phyloP scores from a whole-genome alignment of 2,797 vertebrate species.

The Parotocinclus haroldoi region DNA sequence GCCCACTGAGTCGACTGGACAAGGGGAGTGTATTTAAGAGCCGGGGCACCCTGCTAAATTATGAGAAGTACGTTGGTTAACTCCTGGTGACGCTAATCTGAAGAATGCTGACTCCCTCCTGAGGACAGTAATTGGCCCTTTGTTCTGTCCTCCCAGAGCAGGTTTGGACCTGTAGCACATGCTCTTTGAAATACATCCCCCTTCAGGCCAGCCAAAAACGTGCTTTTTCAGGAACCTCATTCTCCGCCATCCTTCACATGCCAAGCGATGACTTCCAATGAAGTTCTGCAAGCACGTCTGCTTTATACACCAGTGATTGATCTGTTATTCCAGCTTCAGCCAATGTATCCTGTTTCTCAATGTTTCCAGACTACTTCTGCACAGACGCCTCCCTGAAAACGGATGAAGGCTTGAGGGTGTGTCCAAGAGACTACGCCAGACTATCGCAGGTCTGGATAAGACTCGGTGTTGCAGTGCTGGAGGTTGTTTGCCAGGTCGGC shows the following conservation, averaged over 20 bases:
- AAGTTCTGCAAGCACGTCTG: slow-evolving; percentile 9
- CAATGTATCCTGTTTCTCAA: no score
- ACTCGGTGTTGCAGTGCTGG: no score
- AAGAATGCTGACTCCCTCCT: slow-evolving; percentile 59
- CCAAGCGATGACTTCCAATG: slow-evolving; percentile 12
- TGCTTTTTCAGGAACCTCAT: slow-evolving; percentile 42
- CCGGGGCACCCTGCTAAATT: slow-evolving; percentile 67
- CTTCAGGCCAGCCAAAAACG: slow-evolving; percentile 73
- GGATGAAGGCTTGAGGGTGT: no score
- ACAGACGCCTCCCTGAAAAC: no score
- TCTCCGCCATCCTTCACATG: slow-evolving; percentile 37
- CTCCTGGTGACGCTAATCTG: slow-evolving; percentile 76
- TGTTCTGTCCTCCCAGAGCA: slow-evolving; percentile 66
- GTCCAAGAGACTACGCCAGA: no score
- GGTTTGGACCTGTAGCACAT: slow-evolving; percentile 81
- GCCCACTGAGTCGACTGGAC: slow-evolving; percentile 59
- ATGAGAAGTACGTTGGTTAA: slow-evolving; percentile 78
- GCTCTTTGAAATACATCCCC: slow-evolving; percentile 76
- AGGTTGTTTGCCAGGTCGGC: no score
- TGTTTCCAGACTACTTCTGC: no score
- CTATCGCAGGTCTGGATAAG: no score
- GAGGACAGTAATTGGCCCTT: slow-evolving; percentile 51
- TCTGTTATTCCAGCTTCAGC: neutral
- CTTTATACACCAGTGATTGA: neutral
- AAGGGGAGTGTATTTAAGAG: slow-evolving; percentile 75